A percentile compares a stretch with the other conserved stretches of the same genome.
These are phyloP conservation scores for Albula goreensis DNA, from an alignment of 2,113 vertebrate genomes.

Conservation along the genomic window DNA sequence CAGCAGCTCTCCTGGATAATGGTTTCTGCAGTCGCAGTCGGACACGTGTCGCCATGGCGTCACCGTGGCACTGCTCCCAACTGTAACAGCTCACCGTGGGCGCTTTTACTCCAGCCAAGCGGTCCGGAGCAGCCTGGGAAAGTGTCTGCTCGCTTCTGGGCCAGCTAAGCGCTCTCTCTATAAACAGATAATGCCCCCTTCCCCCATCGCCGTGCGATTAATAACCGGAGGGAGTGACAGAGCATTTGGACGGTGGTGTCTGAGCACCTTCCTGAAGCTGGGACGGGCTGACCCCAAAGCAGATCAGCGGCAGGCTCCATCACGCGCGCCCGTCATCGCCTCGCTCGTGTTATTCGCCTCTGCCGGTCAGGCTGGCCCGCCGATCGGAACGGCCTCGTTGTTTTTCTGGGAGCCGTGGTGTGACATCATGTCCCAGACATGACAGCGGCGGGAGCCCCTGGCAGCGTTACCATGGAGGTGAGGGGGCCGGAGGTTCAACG, in stretches of 20 bases:
- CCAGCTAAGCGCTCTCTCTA: neutral
- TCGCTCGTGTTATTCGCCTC: neutral
- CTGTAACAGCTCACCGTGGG: neutral
- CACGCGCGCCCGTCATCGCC: neutral
- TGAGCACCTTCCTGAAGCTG: neutral
- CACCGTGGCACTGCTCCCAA: neutral
- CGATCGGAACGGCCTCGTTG: neutral
- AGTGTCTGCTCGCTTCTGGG: neutral
- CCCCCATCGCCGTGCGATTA: neutral
- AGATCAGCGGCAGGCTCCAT: neutral
- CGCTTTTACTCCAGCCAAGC: neutral
- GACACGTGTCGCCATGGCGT: neutral
- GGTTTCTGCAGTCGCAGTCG: neutral
- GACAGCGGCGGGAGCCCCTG: neutral
- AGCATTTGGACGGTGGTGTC: neutral
- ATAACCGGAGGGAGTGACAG: neutral
- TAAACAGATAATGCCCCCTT: neutral
- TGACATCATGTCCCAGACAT: slow-evolving; percentile 7
- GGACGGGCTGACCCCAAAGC: neutral
- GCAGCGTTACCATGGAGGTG: neutral
- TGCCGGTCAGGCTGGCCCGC: neutral
- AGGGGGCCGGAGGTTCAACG: neutral
- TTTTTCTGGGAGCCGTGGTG: slow-evolving; percentile 1
- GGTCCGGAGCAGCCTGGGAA: neutral
- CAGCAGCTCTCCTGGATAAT: neutral